Evolutionary conservation across 2,797 vertebrate species (phyloP).

Genomic region (Bradypus variegatus): DNA sequence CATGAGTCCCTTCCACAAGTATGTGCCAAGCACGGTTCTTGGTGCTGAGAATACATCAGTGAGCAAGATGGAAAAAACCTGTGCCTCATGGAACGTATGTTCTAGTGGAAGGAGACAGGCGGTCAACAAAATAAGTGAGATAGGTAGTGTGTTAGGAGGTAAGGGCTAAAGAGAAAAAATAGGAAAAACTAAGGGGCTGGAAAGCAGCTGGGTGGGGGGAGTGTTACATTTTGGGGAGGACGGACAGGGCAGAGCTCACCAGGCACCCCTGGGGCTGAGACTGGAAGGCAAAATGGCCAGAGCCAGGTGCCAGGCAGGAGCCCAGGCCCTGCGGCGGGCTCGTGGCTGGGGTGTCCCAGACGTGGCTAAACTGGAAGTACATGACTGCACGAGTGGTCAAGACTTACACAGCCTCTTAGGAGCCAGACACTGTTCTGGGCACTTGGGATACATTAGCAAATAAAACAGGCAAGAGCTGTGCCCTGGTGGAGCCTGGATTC

Average conservation of each 20-base stretch:
- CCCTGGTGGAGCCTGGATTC: not conserved
- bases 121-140: not conserved
- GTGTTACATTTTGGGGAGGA: too few relatives aligned
- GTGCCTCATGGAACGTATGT: not conserved
- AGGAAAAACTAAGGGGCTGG: not conserved
- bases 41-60: not conserved
- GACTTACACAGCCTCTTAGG: not conserved
- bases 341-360: accelerated
- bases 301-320: not conserved
- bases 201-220: not conserved
- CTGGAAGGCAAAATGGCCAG: not conserved
- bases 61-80: not conserved
- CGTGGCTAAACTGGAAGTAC: not conserved
- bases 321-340: accelerated
- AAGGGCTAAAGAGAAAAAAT: not conserved
- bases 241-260: not conserved
- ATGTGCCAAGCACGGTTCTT: not conserved
- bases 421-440: not conserved
- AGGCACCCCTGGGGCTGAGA: not conserved
- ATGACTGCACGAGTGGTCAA: not conserved
- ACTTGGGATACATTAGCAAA: not conserved
- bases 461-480: not conserved
- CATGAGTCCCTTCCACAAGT: not conserved
- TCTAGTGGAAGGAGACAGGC: not conserved
- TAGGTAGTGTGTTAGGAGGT: too few relatives aligned